These are phyloP conservation scores for Hydra vulgaris DNA, from an alignment of 30 jellyfish, hydroid and myxozoan species.

Conservation along the genomic window DNA sequence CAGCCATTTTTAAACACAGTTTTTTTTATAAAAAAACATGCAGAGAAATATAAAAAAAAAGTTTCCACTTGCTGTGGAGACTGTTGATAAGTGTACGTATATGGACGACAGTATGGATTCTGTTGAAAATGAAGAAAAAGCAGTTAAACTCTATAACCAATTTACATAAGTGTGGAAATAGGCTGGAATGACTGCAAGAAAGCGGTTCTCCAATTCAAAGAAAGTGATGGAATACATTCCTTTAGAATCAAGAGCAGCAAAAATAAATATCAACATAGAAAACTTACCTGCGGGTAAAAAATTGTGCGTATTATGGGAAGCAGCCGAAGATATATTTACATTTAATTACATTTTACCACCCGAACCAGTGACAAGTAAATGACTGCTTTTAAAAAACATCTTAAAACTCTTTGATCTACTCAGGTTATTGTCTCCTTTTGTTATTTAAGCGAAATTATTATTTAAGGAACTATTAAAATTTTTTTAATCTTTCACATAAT, in stretches of 20 bases:
- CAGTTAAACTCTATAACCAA: slow-evolving; percentile 26
- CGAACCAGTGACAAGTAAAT: slow-evolving; percentile 10
- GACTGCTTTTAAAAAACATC: slow-evolving; percentile 20
- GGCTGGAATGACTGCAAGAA: slow-evolving; percentile 59
- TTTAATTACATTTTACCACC: background rate
- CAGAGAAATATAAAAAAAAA: slow-evolving; percentile 19
- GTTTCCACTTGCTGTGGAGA: slow-evolving; percentile 42
- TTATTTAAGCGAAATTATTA: background rate
- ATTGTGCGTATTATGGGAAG: too few species aligned
- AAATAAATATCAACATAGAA: slow-evolving; percentile 15
- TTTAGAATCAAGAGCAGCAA: slow-evolving; percentile 34
- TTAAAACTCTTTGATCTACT: slow-evolving; percentile 46
- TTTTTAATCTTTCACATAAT: slow-evolving; percentile 7
- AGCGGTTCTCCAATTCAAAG: slow-evolving; percentile 46
- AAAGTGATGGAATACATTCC: slow-evolving; percentile 15
- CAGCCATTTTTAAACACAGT: too few species aligned
- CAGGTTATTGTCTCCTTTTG: slow-evolving; percentile 10
- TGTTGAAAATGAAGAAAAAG: slow-evolving; percentile 26
- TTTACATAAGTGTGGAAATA: too few species aligned
- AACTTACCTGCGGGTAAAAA: too few species aligned
- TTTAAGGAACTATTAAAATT: slow-evolving; percentile 20
- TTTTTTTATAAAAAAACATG: too few species aligned
- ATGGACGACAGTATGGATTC: slow-evolving; percentile 64
- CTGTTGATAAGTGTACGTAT: slow-evolving; percentile 39
- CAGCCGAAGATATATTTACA: slow-evolving; percentile 20